These are phyloP conservation scores for Eumaeus atala DNA, from an alignment of 1,140 invertebrate genomes.

Conservation along the genomic window DNA sequence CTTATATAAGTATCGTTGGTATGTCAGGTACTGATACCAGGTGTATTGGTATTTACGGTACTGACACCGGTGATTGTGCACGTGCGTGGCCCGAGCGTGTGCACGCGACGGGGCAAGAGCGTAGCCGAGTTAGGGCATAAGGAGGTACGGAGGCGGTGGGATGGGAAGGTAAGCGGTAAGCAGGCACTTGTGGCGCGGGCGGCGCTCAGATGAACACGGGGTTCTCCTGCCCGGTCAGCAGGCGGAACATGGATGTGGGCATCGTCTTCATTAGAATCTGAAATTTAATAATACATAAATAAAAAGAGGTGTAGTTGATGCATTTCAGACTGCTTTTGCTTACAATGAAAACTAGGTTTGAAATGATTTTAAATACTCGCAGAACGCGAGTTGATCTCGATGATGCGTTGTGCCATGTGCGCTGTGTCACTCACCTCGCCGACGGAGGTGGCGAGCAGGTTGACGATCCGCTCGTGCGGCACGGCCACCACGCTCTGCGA, in stretches of 20 bases:
- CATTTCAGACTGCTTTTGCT: too few relatives aligned
- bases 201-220: slow-evolving; percentile 95
- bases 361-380: too few relatives aligned
- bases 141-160: slow-evolving; percentile 13
- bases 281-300: slow-evolving; percentile 39
- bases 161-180: slow-evolving; percentile 30
- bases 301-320: too few relatives aligned
- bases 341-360: too few relatives aligned
- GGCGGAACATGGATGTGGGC: slow-evolving; percentile 99
- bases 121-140: neutral
- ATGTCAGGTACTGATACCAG: too few relatives aligned
- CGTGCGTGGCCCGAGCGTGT: neutral
- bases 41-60: too few relatives aligned
- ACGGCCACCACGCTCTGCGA: slow-evolving; percentile 99
- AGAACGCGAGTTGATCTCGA: neutral
- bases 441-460: slow-evolving; percentile 97
- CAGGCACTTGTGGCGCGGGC: slow-evolving; percentile 67
- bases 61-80: neutral
- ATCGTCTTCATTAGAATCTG: slow-evolving; percentile 99
- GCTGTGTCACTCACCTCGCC: slow-evolving; percentile 87
- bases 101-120: neutral
- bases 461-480: slow-evolving; percentile 99
- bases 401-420: neutral
- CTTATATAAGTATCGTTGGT: too few relatives aligned
- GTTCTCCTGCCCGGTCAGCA: slow-evolving; percentile 98